Conservation (phyloP, 92 coral and sea anemone genomes). For the Umimayanthus kanabou region DNA sequence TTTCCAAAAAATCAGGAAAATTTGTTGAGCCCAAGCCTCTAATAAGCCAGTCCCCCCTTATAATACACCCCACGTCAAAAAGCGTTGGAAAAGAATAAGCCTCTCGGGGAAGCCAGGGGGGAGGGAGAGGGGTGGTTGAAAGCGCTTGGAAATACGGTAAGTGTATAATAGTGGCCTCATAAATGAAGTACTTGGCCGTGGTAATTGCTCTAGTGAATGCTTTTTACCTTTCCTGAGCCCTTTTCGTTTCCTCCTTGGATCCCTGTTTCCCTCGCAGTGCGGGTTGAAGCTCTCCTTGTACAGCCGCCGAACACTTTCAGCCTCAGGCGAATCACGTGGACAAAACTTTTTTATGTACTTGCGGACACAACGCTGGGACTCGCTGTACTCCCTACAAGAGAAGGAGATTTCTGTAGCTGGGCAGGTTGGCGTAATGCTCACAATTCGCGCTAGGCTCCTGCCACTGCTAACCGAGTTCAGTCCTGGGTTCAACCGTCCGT, state of each 20-base stretch:
- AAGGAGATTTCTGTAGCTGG: background rate
- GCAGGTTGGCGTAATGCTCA: background rate
- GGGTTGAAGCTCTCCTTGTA: constrained; percentile 37
- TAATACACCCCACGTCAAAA: too few relatives aligned
- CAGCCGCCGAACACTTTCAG: background rate
- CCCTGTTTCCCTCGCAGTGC: background rate
- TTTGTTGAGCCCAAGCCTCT: too few relatives aligned
- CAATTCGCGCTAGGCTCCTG: background rate
- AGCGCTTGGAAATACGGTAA: too few relatives aligned
- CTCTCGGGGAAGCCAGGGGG: too few relatives aligned
- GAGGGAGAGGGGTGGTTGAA: too few relatives aligned
- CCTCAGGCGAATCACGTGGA: background rate
- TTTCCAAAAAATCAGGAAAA: too few relatives aligned
- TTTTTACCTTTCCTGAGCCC: background rate
- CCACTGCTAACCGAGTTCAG: background rate
- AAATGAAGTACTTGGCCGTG: too few relatives aligned
- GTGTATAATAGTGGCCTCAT: too few relatives aligned
- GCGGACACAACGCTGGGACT: constrained; percentile 17
- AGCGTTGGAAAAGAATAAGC: too few relatives aligned
- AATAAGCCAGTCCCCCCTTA: too few relatives aligned
- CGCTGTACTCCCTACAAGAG: constrained; percentile 5
- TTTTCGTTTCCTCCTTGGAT: background rate
- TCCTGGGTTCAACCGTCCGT: background rate
- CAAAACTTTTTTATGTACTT: constrained; percentile 19
- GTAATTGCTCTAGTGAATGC: background rate